Base-by-base conservation (phyloP, 2,113 vertebrate genomes). In the Chinchilla lanigera region DNA sequence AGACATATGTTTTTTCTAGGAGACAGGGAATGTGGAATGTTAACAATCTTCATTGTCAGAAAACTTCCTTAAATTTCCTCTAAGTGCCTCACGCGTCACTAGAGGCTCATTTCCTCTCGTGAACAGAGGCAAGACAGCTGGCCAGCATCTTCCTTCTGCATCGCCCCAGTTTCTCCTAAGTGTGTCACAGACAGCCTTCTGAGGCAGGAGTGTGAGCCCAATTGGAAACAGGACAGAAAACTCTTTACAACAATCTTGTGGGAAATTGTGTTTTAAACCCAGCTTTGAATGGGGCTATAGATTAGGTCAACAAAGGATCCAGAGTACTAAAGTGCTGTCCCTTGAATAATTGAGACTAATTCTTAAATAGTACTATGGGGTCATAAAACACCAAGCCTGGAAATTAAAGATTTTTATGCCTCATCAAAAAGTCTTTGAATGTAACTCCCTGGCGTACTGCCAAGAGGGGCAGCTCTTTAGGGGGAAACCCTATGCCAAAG, bases 341-440 rank as follows among this genome's bases (percentile, higher is more conserved):
- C 90, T 90, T 91, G 89, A 97, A 98, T 96, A 97, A 97, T 95
- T 96, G 88, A 96, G 88, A 95, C 88, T 86, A 96, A 96, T 96
- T 97, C 95, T 97, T 95, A 90, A 93, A 90, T 28, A 95, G 77
- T 83, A 95, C 94, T 89, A 95, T 22, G 52, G 90, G 96, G 90
- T 95, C 96, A 91, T 97, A 98, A 98, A 96, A 96, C 85, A 97
- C 96, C 95, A 97, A 92, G 96, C 78, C 95, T 97, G 92, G 94
- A 98, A 97, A 97, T 98, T 90, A 98, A 97, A 97, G 87, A 98
- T 97, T 96, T 97, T 97, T 97, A 97, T 96, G 93, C 94, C 89
- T 97, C 97, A 97, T 97, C 96, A 97, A 93, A 97, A 97, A 96
- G 97, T 96, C 97, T 98, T 96, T 97, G 97, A 95, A 83, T 97